Evolutionary conservation across 2,113 vertebrate genomes (phyloP), one percentile per base, ranked within the genome.

Genomic region (Ophthalmotilapia sp.): DNA sequence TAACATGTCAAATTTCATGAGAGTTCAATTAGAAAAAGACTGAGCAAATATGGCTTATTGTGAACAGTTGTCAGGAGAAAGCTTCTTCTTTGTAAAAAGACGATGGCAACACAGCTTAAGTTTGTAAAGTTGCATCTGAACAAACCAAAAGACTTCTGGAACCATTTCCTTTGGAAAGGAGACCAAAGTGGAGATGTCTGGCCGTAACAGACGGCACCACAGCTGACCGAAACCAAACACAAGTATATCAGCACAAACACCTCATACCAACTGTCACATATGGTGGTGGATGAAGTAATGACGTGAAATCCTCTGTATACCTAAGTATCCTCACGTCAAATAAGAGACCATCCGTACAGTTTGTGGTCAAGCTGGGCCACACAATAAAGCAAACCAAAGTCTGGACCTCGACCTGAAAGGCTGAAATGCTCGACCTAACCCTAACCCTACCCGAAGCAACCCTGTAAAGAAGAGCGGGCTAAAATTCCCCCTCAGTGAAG

Each of bases 131-230:
- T 45, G 65, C 21, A 45, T 73, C 8, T 73, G 21, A 2, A 73
- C 13, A 73, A 73, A 73, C 21, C 38, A 45, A 21, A 45, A 26
- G 13, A 26, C 13, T 45, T 45, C 38, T 0, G 21, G 13, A 73
- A 73, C 8, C 9, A 2, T 73, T 45, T 4, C 40, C 68, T 45
- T 45, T 47, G 21, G 21, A 73, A 9, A 73, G 68, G 21, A 73
- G 40, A 73, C 21, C 40, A 73, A 42, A 17, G 40, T 73, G 40
- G 21, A 45, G 14, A 45, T 45, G 4, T 45, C 21, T 73, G 21
- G 9, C 38, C 5, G 1, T 75, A 47, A 0, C 42, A 17, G 0
- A 29, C 1, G 1, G 21, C 68, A 75, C 23, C 6, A 17, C 13
- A 26, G 40, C 9, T 75, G 68, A 21, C 21, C 9, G 6, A 73